phyloP scores from a whole-genome alignment of 2,113 vertebrate species.

The Callipepla squamata region DNA sequence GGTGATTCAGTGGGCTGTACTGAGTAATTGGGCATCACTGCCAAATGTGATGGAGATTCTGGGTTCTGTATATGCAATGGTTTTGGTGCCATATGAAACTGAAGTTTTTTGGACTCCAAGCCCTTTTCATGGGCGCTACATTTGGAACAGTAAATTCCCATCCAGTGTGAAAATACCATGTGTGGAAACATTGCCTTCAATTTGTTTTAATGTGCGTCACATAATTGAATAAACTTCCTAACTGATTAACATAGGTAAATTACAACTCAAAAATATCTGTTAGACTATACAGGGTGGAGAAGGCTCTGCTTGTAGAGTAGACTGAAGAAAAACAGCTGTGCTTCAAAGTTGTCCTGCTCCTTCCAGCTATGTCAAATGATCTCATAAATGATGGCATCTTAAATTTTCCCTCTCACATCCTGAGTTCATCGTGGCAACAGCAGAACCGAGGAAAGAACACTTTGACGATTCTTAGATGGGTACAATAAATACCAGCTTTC shows the following conservation, averaged over 20 bases:
- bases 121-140: neutral
- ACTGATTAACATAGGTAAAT: neutral
- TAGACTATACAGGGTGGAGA: neutral
- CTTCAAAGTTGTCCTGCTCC: neutral
- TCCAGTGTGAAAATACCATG: neutral
- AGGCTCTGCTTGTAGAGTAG: neutral
- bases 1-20: conserved; percentile 50
- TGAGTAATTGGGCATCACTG: neutral
- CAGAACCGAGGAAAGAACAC: neutral
- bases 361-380: neutral
- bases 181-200: neutral
- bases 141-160: neutral
- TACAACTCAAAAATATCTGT: neutral
- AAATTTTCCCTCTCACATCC: neutral
- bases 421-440: neutral
- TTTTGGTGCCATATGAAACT: neutral
- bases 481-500: neutral
- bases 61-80: neutral
- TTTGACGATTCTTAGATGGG: neutral
- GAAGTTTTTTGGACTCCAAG: neutral
- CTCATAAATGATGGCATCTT: neutral
- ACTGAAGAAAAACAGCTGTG: neutral
- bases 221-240: neutral
- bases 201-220: neutral
- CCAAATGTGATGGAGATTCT: neutral